Base-by-base conservation (phyloP, 2,797 vertebrate species). In the Stomatorhinus walkeri region DNA sequence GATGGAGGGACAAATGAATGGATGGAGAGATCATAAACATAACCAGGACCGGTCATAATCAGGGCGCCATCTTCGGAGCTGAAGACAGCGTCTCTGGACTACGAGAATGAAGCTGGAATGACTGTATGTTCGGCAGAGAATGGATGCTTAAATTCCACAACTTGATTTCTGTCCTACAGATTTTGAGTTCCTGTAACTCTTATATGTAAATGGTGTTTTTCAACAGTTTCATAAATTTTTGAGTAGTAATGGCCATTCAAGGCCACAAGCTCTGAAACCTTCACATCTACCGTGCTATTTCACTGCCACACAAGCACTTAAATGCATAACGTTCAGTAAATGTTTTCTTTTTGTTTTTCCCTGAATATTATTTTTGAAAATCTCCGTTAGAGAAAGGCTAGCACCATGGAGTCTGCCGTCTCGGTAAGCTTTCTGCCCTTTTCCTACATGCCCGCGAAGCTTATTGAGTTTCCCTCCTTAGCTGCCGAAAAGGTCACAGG, bases 401-500 rank as follows among this genome's bases (percentile, higher is more conserved):
- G 64, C 24, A 14, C 51, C 64, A 3, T 12, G 32, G 24, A 51
- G 36, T 61, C 46, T 19, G 51, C 72, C 43, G 46, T 56, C 72
- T 72, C 14, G 9, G 22, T n/a, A 46, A 59, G n/a, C 56, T 61
- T 54, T 54, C 22, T 89, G 88, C 54, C 89, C 88, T 89, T 91
- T 85, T 88, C 48, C 84, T 90, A 87, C 89, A 64, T 59, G 59
- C 87, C 64, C 89, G 87, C 85, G 1, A 89, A 89, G 89, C 64
- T 88, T 90, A 90, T 89, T 79, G 89, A 88, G 85, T 89, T 89
- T 92, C 79, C 56, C 64, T 49, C 83, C 54, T 68, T 28, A 19
- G 19, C 87, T 61, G 32, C 54, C 24, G 40, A 90, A 91, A 89
- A 89, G 85, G 89, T 89, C 84, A 52, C 51, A 87, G 4, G 48